These are phyloP conservation scores for Julus scanicus DNA, from an alignment of 2,888 invertebrate species.

Conservation along the genomic window DNA sequence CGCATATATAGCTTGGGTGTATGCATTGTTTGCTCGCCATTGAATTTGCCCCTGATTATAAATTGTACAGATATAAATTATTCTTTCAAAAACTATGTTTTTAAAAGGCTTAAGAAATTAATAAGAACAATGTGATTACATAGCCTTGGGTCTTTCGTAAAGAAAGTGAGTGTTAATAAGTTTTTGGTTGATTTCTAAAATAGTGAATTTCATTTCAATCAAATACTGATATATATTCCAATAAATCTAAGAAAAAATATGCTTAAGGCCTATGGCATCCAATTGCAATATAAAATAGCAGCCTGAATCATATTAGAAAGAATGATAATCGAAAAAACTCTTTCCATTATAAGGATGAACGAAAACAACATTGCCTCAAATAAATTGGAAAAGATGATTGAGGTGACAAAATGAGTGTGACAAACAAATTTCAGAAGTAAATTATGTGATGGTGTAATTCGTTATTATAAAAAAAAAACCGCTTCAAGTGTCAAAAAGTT, in stretches of 20 bases:
- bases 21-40: too few relatives aligned
- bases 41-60: too few relatives aligned
- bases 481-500: background rate
- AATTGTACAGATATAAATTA: too few relatives aligned
- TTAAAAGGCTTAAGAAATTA: background rate
- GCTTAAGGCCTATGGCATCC: background rate
- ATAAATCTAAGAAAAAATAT: background rate
- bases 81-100: background rate
- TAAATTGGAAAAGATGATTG: constrained; percentile 30
- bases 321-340: constrained; percentile 34
- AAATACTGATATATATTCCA: background rate
- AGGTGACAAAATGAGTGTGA: background rate
- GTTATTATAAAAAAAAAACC: background rate
- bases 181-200: background rate
- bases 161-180: background rate
- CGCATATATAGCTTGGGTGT: too few relatives aligned
- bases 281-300: constrained; percentile 26
- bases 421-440: constrained; percentile 12
- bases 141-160: background rate
- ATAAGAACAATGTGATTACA: background rate
- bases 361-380: constrained; percentile 28
- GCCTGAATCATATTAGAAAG: constrained; percentile 7
- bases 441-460: background rate
- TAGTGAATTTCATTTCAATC: background rate
- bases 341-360: constrained; percentile 19